Evolutionary conservation across 2,888 invertebrate genomes (phyloP).

Genomic region (Oxyscelio sp.): DNA sequence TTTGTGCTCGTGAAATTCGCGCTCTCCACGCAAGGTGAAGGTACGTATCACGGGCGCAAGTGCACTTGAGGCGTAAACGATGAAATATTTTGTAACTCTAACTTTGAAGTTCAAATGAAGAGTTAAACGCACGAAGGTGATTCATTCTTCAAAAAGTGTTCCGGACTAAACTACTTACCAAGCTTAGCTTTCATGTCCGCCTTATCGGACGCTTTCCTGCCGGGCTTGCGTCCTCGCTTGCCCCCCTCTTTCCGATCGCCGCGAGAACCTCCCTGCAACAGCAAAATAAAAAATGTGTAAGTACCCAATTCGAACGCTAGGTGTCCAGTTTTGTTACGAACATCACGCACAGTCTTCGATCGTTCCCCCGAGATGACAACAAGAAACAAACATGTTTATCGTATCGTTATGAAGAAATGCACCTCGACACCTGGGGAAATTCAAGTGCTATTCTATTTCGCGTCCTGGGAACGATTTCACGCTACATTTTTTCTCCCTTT

Average conservation of each 20-base stretch:
- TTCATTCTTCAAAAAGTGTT: too few species aligned
- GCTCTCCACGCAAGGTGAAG: too few species aligned
- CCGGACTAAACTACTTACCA: slow-evolving; percentile 89
- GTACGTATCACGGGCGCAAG: too few species aligned
- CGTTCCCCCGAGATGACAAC: slow-evolving; percentile 32
- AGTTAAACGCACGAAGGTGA: too few species aligned
- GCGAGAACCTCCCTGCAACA: slow-evolving; percentile 89
- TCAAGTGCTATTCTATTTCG: slow-evolving; percentile 54
- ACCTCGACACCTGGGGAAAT: slow-evolving; percentile 69
- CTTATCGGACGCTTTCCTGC: slow-evolving; percentile 95
- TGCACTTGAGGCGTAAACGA: too few species aligned
- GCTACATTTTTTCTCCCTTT: slow-evolving; percentile 14
- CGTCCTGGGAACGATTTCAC: slow-evolving; percentile 59
- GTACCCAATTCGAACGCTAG: not conserved
- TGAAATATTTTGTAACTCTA: too few species aligned
- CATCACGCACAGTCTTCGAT: slow-evolving; percentile 42
- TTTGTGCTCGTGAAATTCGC: too few species aligned
- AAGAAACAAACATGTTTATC: slow-evolving; percentile 61
- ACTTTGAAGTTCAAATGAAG: too few species aligned
- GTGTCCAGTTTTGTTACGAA: slow-evolving; percentile 47
- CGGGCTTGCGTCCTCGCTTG: slow-evolving; percentile 96
- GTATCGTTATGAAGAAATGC: slow-evolving; percentile 58
- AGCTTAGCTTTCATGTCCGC: slow-evolving; percentile 98
- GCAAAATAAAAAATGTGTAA: slow-evolving; percentile 44
- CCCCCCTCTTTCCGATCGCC: slow-evolving; percentile 94